phyloP scores from a whole-genome alignment of 2,888 invertebrate genomes.

The Callimorpha dominula region DNA sequence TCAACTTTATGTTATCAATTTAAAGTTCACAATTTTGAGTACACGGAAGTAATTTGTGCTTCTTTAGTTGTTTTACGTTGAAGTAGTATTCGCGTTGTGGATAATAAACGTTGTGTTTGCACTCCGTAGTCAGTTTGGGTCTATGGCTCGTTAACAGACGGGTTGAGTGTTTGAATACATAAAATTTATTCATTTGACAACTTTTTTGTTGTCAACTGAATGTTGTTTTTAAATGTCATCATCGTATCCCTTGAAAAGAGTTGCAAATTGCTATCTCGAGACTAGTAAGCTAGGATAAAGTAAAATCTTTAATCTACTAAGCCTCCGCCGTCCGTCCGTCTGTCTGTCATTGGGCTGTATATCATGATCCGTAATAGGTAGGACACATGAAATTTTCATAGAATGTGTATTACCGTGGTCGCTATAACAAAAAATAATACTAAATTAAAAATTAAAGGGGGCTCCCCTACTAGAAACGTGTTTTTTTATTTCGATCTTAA shows the following conservation, averaged over 20 bases:
- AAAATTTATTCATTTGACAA: not conserved
- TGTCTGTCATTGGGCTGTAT: no score
- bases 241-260: not conserved
- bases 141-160: conserved; percentile 35
- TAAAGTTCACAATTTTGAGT: conserved; percentile 20
- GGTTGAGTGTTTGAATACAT: conserved; percentile 21
- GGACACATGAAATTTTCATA: no score
- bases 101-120: conserved; percentile 27
- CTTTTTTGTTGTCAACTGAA: not conserved
- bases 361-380: no score
- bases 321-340: no score
- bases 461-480: no score
- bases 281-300: not conserved
- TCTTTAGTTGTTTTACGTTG: conserved; percentile 66
- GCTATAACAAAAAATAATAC: no score
- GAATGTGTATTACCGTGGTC: no score
- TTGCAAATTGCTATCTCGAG: not conserved
- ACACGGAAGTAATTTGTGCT: conserved; percentile 56
- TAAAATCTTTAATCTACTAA: not conserved
- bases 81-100: conserved; percentile 59
- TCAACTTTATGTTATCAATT: accelerated
- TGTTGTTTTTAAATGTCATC: not conserved
- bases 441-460: no score
- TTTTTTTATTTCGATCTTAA: no score
- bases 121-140: conserved; percentile 22